Evolutionary conservation across 2,797 vertebrate genomes (phyloP), one percentile per base, ranked within the genome.

Genomic region (Lacerta agilis): DNA sequence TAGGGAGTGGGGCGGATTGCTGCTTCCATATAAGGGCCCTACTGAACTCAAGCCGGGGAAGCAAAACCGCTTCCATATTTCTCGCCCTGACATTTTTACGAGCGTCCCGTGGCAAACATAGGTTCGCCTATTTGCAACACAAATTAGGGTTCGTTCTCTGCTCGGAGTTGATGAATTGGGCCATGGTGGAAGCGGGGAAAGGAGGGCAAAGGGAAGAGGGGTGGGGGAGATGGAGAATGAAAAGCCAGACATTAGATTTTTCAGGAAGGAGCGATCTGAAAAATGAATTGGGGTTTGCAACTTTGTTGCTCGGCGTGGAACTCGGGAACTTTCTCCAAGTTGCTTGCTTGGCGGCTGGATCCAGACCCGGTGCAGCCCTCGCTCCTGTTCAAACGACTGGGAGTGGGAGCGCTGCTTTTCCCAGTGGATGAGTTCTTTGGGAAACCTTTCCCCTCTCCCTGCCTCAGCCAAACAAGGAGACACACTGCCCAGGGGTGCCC

Each of bases 111-210:
- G 78, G n/a, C 64, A 87, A 80, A 87, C 77, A 81, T 81, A 85
- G 89, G 71, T 85, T 85, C 45, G 82, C 55, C 75, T 77, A 71
- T 77, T 87, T 81, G 78, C 89, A 85, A 69, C 71, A 82, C 82
- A 77, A 85, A 85, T 72, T 43, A 29, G 82, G 86, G 41, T 67
- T 64, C 43, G 29, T 76, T 85, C 78, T 81, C 78, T 13, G 18
- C 41, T 20, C 13, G 3, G 83, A 55, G 58, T 25, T 64, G 89
- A 84, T 43, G 61, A 84, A 72, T 75, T 36, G 69, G 71, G 76
- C 61, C 45, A 81, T 69, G 83, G 83, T 55, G 29, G 82, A 36
- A 29, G 2, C 2, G 23, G 58, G 18, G 27, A 25, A 25, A 4
- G 4, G n/a, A 13, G 69, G 10, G n/a, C 29, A 41, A n/a, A 25